phyloP scores from a whole-genome alignment of 2,113 vertebrate species.

The Pollimyrus isidori region DNA sequence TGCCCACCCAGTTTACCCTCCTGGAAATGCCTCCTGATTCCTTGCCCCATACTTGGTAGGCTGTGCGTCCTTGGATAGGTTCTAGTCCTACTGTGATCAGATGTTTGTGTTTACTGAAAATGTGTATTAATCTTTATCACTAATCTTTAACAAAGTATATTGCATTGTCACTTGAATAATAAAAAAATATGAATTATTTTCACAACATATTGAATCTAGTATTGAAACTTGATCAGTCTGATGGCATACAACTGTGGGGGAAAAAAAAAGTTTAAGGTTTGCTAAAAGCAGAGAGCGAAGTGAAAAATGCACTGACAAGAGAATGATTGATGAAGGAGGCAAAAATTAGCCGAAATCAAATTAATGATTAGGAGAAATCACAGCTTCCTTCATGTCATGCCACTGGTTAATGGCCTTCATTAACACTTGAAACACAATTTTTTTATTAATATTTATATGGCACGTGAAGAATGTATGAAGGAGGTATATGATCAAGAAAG shows the following conservation, averaged over 20 bases:
- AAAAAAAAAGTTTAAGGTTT: not conserved
- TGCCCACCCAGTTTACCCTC: not conserved
- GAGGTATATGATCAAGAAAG: not conserved
- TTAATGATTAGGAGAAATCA: slow-evolving; percentile 10
- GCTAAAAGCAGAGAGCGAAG: not conserved
- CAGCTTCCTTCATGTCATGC: not conserved
- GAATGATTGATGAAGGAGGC: not conserved
- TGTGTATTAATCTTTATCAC: too few species aligned
- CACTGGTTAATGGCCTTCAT: slow-evolving; percentile 25
- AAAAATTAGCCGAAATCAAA: not conserved
- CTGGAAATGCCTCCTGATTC: not conserved
- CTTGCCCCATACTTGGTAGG: not conserved
- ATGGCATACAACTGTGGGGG: not conserved
- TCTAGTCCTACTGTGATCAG: not conserved
- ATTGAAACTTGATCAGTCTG: not conserved
- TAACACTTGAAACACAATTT: slow-evolving; percentile 12
- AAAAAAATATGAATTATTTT: not conserved
- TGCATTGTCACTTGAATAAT: not conserved
- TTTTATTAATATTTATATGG: slow-evolving; percentile 10
- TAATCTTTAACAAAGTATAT: not conserved
- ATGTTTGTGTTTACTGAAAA: not conserved
- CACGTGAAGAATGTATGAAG: slow-evolving; percentile 17
- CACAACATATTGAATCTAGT: not conserved
- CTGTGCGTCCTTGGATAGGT: not conserved
- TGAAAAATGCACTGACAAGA: not conserved